Evolutionary conservation across 1,140 invertebrate genomes (phyloP), one percentile per base, ranked within the genome.

Genomic region (Zaprionus kolodkinae): DNA sequence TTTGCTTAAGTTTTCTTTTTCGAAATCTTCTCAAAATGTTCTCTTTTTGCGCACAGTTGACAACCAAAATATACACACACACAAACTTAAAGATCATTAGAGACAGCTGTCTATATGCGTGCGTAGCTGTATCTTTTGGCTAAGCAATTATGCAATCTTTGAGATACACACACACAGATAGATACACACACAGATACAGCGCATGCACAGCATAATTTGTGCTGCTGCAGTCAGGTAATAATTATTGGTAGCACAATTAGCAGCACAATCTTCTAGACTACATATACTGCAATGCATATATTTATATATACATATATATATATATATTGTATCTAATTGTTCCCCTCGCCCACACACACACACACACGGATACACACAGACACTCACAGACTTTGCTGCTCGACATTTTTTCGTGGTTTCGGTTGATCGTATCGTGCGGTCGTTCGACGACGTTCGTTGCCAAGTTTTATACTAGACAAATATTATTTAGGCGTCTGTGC

Each of bases 381-480:
- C 71, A 90, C 85, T 90, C 85, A 89, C 85, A 89, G 77, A 81
- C 79, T 81, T 69, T 69, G 69, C 71, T 69, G 69, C 67, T 88
- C 85, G 84, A 89, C 84, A 88, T 88, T 89, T 82, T 76, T 69
- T 76, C 67, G 70, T 67, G 64, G 27, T 54, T 60, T 72, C n/a
- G n/a, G 59, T 56, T 67, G 68, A 72, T 79, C 76, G 57, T 57
- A 52, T 79, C 75, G 82, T 76, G 83, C 76, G 75, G 17, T 69
- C 43, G 64, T 35, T 60, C 60, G 60, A 38, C 50, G 81, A 66
- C 76, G 72, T 75, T 80, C 85, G 85, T 81, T 89, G 85, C 85
- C 85, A 89, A 89, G 78, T 84, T 89, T 83, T 88, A 78, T 79
- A 89, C 85, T 81, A 87, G 83, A 70, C 79, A 88, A 89, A 80